Conservation (phyloP, 2,797 vertebrate genomes). For the Onychomys torridus region DNA sequence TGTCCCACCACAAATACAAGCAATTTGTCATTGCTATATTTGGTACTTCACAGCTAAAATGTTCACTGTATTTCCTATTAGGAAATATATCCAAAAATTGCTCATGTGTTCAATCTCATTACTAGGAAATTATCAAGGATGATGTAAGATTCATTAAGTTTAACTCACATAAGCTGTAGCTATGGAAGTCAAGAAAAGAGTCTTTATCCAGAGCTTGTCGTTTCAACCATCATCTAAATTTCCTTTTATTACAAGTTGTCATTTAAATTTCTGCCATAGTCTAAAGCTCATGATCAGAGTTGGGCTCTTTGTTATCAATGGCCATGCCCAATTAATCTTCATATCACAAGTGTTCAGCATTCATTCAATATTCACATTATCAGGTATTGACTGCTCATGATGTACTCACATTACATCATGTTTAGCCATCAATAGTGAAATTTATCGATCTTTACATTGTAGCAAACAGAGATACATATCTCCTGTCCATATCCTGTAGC, state of each 20-base stretch:
- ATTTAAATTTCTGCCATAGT: not conserved
- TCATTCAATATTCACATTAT: not conserved
- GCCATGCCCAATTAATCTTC: not conserved
- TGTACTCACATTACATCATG: not conserved
- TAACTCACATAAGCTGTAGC: not conserved
- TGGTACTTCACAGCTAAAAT: constrained; percentile 4
- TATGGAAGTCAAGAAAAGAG: not conserved
- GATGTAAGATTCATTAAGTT: not conserved
- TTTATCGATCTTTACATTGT: not conserved
- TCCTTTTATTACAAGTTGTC: not conserved
- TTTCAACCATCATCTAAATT: not conserved
- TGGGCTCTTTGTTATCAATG: not conserved
- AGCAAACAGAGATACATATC: not conserved
- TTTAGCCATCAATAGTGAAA: not conserved
- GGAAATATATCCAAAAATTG: not conserved
- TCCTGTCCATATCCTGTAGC: not conserved
- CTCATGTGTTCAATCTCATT: not conserved
- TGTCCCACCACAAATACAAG: not conserved
- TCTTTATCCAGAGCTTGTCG: not conserved
- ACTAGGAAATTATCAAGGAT: not conserved
- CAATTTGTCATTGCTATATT: not conserved
- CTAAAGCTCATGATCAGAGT: rapidly evolving
- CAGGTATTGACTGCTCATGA: not conserved
- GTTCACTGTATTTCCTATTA: not conserved
- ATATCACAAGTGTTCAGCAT: not conserved